Conservation (phyloP, 1,140 invertebrate species). For the Temnothorax curvispinosus region DNA sequence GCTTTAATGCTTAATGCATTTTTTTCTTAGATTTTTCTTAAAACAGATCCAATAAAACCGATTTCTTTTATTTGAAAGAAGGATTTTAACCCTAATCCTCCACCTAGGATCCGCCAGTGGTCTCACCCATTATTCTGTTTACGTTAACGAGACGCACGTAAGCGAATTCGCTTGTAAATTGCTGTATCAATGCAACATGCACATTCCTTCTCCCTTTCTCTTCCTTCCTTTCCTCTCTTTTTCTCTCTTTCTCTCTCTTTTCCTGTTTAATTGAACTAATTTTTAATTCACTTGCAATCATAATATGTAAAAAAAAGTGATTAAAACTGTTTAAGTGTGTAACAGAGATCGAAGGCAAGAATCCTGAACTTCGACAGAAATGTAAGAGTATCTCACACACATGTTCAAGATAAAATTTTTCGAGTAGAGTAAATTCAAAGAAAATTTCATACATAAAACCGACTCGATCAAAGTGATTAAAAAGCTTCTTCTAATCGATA, state of each 20-base stretch:
- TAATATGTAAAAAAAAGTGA: background rate
- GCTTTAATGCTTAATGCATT: too few species aligned
- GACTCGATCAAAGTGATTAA: background rate
- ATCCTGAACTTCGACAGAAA: background rate
- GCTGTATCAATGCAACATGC: background rate
- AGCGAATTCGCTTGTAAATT: background rate
- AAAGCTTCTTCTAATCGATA: slow-evolving; percentile 65
- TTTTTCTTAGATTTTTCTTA: too few species aligned
- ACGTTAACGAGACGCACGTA: background rate
- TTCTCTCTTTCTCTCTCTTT: background rate
- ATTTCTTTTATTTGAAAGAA: too few species aligned
- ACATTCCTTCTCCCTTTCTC: background rate
- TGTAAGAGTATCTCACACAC: background rate
- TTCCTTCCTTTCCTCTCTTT: background rate
- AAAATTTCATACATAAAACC: background rate
- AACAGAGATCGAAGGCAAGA: background rate
- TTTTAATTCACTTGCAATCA: background rate
- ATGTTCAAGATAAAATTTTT: background rate
- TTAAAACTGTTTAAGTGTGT: background rate
- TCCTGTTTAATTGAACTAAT: background rate
- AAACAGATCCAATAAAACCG: too few species aligned
- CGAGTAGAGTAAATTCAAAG: background rate
- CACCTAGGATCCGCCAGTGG: too few species aligned
- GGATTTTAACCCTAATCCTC: too few species aligned
- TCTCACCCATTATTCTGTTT: background rate